phyloP scores from a whole-genome alignment of 2,888 invertebrate species.

The Eristalinus sepulchralis region DNA sequence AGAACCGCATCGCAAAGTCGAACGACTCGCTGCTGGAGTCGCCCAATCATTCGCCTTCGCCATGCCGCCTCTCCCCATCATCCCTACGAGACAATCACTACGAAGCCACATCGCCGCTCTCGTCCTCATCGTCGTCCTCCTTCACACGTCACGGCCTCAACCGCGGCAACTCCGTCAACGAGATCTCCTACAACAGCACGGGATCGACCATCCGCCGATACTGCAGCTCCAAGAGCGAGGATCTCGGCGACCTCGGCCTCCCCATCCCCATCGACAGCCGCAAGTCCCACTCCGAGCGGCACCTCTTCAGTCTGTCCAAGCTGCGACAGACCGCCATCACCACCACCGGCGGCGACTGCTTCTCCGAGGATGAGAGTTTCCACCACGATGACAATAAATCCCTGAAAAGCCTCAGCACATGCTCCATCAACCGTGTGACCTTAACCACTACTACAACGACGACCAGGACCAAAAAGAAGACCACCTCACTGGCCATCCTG shows the following conservation, averaged over 20 bases:
- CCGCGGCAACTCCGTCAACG: slow-evolving; percentile 76
- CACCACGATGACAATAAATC: slow-evolving; percentile 80
- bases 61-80: slow-evolving; percentile 76
- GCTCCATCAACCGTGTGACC: slow-evolving; percentile 78
- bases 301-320: slow-evolving; percentile 77
- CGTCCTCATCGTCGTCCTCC: slow-evolving; percentile 75
- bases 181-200: slow-evolving; percentile 59
- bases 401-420: slow-evolving; percentile 77
- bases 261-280: slow-evolving; percentile 78
- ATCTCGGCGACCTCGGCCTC: slow-evolving; percentile 77
- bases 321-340: slow-evolving; percentile 80
- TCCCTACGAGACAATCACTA: slow-evolving; percentile 78
- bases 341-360: slow-evolving; percentile 76
- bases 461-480: slow-evolving; percentile 79
- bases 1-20: slow-evolving; percentile 80
- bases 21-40: slow-evolving; percentile 80
- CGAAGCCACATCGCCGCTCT: slow-evolving; percentile 75
- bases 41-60: slow-evolving; percentile 75
- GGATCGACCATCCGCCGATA: slow-evolving; percentile 74
- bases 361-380: slow-evolving; percentile 78
- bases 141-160: slow-evolving; percentile 75
- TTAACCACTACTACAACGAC: slow-evolving; percentile 66
- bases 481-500: slow-evolving; percentile 79
- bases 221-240: slow-evolving; percentile 79
- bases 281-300: slow-evolving; percentile 79